A percentile compares a stretch with the other conserved stretches of the same genome.
Conservation (phyloP, 2,888 invertebrate genomes). For the Cataglyphis rosenhaueri region DNA sequence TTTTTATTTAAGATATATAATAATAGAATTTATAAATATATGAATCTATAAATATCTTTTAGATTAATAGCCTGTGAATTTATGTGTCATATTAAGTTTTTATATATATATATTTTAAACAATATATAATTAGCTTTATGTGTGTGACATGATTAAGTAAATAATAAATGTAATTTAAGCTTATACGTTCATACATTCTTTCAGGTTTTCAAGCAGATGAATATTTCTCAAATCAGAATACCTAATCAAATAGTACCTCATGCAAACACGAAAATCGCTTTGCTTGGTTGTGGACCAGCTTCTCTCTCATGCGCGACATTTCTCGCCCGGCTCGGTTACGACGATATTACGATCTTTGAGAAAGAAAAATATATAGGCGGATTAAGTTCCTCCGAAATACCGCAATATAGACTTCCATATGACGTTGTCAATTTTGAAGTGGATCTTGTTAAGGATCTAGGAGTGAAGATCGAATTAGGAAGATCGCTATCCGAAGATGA, state of each 20-base stretch:
- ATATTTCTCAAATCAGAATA: slow-evolving; percentile 94
- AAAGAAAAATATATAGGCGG: slow-evolving; percentile 95
- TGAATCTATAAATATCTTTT: too few species aligned
- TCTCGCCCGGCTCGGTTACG: slow-evolving; percentile 96
- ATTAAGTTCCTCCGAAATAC: slow-evolving; percentile 97
- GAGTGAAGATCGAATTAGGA: slow-evolving; percentile 94
- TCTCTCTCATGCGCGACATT: slow-evolving; percentile 98
- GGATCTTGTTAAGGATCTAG: slow-evolving; percentile 95
- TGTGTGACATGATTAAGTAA: neutral
- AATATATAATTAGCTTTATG: neutral
- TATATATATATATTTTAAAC: neutral
- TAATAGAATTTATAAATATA: neutral
- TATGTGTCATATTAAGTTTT: neutral
- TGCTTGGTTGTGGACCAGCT: slow-evolving; percentile 98
- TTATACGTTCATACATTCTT: neutral
- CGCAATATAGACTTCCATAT: slow-evolving; percentile 97
- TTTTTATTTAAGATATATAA: neutral
- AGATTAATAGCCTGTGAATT: too few species aligned
- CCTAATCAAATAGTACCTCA: slow-evolving; percentile 87
- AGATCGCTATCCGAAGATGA: slow-evolving; percentile 90
- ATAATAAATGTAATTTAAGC: neutral
- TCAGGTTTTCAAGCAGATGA: slow-evolving; percentile 97
- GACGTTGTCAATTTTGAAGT: slow-evolving; percentile 97
- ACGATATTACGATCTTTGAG: slow-evolving; percentile 96
- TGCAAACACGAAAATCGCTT: slow-evolving; percentile 91